Conservation (phyloP, 2,113 vertebrate species). For the Myrmecobius fasciatus region DNA sequence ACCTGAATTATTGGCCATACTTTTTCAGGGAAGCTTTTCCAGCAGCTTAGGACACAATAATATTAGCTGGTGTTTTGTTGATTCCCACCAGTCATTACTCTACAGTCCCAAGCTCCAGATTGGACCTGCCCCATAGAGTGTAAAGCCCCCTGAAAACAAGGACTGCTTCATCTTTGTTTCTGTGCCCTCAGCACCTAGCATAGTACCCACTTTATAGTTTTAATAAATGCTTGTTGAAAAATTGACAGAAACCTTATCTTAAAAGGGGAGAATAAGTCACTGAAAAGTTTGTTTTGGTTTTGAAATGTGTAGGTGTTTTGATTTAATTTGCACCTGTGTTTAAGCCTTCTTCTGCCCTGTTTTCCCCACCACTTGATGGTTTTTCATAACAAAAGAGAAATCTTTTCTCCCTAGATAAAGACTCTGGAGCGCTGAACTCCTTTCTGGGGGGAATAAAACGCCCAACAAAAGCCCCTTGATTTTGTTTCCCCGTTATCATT, state of each 20-base stretch:
- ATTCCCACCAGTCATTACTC: background rate
- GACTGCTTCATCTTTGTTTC: background rate
- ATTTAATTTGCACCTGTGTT: background rate
- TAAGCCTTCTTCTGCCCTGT: background rate
- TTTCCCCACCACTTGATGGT: background rate
- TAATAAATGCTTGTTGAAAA: background rate
- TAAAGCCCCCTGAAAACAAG: background rate
- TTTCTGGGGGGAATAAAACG: background rate
- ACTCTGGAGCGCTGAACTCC: background rate
- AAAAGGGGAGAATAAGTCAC: background rate
- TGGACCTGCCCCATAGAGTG: background rate
- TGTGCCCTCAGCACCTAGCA: background rate
- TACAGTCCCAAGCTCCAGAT: background rate
- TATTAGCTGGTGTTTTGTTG: background rate
- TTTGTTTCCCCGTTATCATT: constrained; percentile 7
- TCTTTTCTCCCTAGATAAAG: background rate
- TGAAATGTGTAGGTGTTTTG: background rate
- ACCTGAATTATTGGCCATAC: background rate
- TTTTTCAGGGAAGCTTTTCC: background rate
- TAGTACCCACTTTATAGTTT: background rate
- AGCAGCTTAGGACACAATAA: background rate
- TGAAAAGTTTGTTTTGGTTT: background rate
- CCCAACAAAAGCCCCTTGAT: background rate
- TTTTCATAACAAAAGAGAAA: background rate
- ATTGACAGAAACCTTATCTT: background rate